Base-by-base conservation (phyloP, 2,797 vertebrate species). In the Coregonus ussuriensis region DNA sequence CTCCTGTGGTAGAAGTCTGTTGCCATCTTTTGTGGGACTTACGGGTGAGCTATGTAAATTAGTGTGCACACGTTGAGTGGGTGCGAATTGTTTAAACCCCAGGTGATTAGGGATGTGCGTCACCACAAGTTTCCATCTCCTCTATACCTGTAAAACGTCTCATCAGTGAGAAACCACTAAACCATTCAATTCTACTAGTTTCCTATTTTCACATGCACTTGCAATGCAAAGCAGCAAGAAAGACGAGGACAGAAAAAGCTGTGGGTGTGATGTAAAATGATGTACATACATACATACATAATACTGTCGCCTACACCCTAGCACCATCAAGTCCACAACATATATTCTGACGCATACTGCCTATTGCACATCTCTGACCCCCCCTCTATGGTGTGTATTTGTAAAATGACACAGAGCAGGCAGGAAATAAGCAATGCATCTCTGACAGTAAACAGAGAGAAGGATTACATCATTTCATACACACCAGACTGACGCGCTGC, bases 381-480 rank as follows among this genome's bases (percentile, higher is more conserved):
- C 25, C 63, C 63, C 25, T 14, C 63, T 25, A 31, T 14, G 63
- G 11, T 65, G 63, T 7, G 21, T 14, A n/a, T 11, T 9, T 25
- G 11, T 25, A 25, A 25, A 25, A 25, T 31, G 29, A n/a, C 21
- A 65, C 25, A 21, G 25, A 25, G 7, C 56, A 59, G 56, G 56
- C 56, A 59, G 56, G 41, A 21, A 59, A 69, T 69, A 41, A 33
- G 67, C 67, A 1, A 37, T 37, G 52, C 51, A 71, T 68, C 15
- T 83, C 80, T 87, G 87, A 90, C 91, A 92, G 91, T 89, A 88
- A 86, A 82, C 89, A 41, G 78, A 84, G 83, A 81, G 70, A 78
- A 71, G 82, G 77, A 85, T 93, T 88, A 92, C 91, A 85, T 91
- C 88, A 88, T 84, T 53, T 80, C 82, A 87, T 82, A 86, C 81